These are phyloP conservation scores for Leuctra nigra DNA, from an alignment of 2,888 invertebrate genomes.

Conservation along the genomic window DNA sequence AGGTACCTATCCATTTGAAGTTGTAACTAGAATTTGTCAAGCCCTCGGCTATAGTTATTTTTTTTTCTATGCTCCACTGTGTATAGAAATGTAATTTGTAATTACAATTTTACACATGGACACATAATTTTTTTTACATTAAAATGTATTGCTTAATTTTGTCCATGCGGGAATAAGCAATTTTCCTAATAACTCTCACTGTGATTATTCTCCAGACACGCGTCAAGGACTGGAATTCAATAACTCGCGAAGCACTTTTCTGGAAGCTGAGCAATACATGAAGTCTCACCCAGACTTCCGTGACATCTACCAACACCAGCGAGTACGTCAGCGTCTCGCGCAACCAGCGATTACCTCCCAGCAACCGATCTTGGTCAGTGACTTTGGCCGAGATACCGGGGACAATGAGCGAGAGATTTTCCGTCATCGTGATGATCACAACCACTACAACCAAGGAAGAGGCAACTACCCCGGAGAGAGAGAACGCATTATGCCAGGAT, in stretches of 20 bases:
- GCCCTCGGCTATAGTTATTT: too few relatives aligned
- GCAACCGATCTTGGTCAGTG: neutral
- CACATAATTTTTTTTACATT: too few relatives aligned
- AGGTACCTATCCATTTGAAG: too few relatives aligned
- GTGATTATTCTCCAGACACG: conserved; percentile 35
- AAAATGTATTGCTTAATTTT: too few relatives aligned
- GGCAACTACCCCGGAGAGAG: conserved; percentile 15
- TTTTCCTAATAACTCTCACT: too few relatives aligned
- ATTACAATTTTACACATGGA: too few relatives aligned
- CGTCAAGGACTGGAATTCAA: conserved; percentile 40
- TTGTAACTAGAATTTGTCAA: too few relatives aligned
- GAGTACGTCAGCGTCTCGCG: neutral
- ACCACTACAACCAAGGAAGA: neutral
- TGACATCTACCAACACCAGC: conserved; percentile 28
- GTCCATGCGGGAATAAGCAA: too few relatives aligned
- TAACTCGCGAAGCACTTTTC: conserved; percentile 43
- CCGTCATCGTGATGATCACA: conserved; percentile 18
- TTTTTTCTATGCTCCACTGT: too few relatives aligned
- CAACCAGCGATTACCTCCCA: neutral
- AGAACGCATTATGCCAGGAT: conserved; percentile 15
- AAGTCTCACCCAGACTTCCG: conserved; percentile 39
- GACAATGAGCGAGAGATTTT: conserved; percentile 17
- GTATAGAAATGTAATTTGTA: too few relatives aligned
- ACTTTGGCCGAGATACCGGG: neutral
- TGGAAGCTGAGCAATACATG: conserved; percentile 43